phyloP scores from a whole-genome alignment of 1,140 invertebrate species.

The Pogonognathellus flavescens region DNA sequence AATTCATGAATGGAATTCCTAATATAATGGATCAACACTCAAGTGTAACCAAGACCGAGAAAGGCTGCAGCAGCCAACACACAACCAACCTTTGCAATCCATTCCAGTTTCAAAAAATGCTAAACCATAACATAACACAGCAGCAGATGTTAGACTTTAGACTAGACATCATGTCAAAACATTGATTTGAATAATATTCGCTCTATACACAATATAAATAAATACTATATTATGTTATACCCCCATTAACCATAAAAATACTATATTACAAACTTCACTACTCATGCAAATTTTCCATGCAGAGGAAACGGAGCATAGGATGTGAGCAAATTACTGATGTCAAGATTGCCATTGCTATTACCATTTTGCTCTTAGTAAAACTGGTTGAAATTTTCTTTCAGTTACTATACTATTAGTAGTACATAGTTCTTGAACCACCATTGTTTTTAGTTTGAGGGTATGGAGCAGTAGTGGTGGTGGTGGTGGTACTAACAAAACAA shows the following conservation, averaged over 20 bases:
- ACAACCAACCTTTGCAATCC: not conserved
- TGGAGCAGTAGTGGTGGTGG: not conserved
- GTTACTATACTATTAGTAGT: not conserved
- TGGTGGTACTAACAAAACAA: not conserved
- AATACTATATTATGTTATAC: not conserved
- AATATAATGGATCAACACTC: constrained; percentile 35
- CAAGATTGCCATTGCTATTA: not conserved
- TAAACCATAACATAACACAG: constrained; percentile 29
- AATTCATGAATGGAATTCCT: constrained; percentile 48
- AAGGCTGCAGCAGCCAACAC: not conserved
- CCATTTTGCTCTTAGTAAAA: not conserved
- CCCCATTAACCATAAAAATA: constrained; percentile 17
- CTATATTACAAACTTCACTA: not conserved
- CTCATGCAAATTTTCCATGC: constrained; percentile 39
- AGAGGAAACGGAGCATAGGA: constrained; percentile 31
- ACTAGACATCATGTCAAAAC: constrained; percentile 21
- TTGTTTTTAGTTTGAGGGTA: not conserved
- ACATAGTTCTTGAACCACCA: constrained; percentile 10
- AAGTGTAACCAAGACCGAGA: not conserved
- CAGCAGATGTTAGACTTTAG: constrained; percentile 18
- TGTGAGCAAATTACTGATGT: constrained; percentile 48
- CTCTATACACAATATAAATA: not conserved
- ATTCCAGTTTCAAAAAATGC: not conserved
- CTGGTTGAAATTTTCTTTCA: constrained; percentile 5
- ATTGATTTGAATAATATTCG: constrained; percentile 29